phyloP scores from a whole-genome alignment of 2,797 vertebrate species.

The Melanogrammus aeglefinus region DNA sequence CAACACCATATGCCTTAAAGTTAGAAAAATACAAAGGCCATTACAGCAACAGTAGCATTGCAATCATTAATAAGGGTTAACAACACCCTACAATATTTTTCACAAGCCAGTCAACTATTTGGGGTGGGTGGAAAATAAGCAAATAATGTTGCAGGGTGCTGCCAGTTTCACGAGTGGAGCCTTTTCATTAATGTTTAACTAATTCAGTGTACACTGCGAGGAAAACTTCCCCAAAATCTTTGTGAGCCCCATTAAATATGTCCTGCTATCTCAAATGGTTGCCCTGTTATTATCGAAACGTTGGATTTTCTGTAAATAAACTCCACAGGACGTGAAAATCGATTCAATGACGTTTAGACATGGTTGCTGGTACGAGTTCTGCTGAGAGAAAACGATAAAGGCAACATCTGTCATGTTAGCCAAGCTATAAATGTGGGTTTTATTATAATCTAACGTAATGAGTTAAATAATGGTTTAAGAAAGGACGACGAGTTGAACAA shows the following conservation, averaged over 20 bases:
- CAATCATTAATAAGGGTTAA: not conserved
- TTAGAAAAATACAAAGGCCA: not conserved
- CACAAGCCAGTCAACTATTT: not conserved
- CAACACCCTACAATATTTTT: not conserved
- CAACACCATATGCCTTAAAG: conserved; percentile 56
- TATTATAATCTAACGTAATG: not conserved
- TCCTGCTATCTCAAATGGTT: not conserved
- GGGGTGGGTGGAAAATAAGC: not conserved
- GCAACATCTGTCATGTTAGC: too few relatives aligned
- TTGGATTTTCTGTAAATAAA: not conserved
- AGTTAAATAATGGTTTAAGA: not conserved
- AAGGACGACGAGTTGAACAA: too few relatives aligned
- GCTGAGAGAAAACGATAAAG: not conserved
- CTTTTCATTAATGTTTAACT: not conserved
- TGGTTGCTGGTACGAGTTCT: not conserved
- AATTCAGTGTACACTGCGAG: not conserved
- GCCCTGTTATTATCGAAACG: not conserved
- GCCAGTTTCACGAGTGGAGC: not conserved
- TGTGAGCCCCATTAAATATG: not conserved
- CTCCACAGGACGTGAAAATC: not conserved
- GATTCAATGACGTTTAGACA: not conserved
- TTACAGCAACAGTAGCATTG: not conserved
- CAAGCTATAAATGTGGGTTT: not conserved
- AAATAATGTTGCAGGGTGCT: not conserved
- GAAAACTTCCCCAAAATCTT: not conserved